Evolutionary conservation across 64 coral and sea anemone genomes (phyloP), one percentile per base, ranked within the genome.

Genomic region (Pocillopora damicornis): DNA sequence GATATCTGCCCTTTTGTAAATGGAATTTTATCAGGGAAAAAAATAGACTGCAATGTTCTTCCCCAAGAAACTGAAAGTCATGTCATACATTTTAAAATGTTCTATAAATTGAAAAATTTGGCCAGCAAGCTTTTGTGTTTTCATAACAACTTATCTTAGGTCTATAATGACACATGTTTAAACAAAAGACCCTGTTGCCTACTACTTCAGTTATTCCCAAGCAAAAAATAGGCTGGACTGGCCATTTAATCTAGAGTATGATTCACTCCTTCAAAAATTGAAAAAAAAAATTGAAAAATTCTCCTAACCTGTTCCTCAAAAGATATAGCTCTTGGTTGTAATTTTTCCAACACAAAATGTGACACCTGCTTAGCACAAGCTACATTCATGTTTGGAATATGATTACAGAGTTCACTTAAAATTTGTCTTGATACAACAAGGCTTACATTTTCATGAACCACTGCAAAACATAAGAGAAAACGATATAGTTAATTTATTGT

Each of bases 401-500:
- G 87, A 59, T 63, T 88, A 37, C 96, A 98, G 26, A 98, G 87
- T 18, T 98, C 96, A 59, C 92, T 98, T 23, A 98, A 86, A 30
- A 98, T 89, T 30, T 98, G 96, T 68, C 96, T 87, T 64, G 96
- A 98, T 6, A 98, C 96, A 82, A 98, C 96, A 25, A 94, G 87
- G 61, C 96, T 98, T 16, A 98, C 93, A 42, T 90, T 92, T 79
- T 98, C 96, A 75, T 89, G 89, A 37, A 83, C 96, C 68, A 98
- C 96, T 98, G 87, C 75, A 98, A 90, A 6, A 87, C 59, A 11
- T 65, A 92, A 81, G 18, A 59, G 11, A 57, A 56, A 81, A 51
- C 25, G 11, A 22, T 60, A 17, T 51, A 51, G 2, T 51, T 51
- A 2, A 51, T 51, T 51, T 51, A 51, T 51, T 0, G 42, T 51